These are phyloP conservation scores for Drosophila grimshawi DNA, from an alignment of 1,140 invertebrate genomes.

Conservation along the genomic window DNA sequence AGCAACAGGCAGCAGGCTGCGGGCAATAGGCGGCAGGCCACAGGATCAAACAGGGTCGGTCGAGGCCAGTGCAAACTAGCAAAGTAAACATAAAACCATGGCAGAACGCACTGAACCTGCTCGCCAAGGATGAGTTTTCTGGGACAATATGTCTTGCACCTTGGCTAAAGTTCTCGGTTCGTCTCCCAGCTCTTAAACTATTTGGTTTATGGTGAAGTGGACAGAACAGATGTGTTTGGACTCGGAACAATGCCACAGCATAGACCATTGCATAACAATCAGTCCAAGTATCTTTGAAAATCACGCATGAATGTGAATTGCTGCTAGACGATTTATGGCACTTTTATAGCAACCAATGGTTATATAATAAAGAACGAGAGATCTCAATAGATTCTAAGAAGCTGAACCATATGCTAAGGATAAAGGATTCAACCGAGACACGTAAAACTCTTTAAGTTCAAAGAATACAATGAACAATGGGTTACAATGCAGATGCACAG, in stretches of 20 bases:
- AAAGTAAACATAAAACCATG: slow-evolving; percentile 31
- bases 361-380: slow-evolving; percentile 34
- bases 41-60: slow-evolving; percentile 40
- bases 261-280: slow-evolving; percentile 59
- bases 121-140: slow-evolving; percentile 28
- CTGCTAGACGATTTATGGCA: slow-evolving; percentile 52
- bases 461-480: slow-evolving; percentile 22
- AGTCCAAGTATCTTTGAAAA: slow-evolving; percentile 28
- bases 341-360: slow-evolving; percentile 40
- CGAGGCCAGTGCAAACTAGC: slow-evolving; percentile 34
- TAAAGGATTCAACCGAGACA: slow-evolving; percentile 58
- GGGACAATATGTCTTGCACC: slow-evolving; percentile 20
- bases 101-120: slow-evolving; percentile 66
- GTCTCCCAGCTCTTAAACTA: slow-evolving; percentile 45
- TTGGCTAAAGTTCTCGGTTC: slow-evolving; percentile 11
- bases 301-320: slow-evolving; percentile 70
- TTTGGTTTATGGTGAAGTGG: slow-evolving; percentile 63
- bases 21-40: slow-evolving; percentile 40
- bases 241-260: neutral
- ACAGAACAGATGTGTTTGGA: slow-evolving; percentile 63
- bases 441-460: slow-evolving; percentile 37
- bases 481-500: slow-evolving; percentile 52
- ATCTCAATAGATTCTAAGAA: slow-evolving; percentile 23
- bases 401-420: slow-evolving; percentile 33
- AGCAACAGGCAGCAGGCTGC: slow-evolving; percentile 58